Evolutionary conservation across 2,888 invertebrate genomes (phyloP).

Genomic region (Phaonia tiefii): DNA sequence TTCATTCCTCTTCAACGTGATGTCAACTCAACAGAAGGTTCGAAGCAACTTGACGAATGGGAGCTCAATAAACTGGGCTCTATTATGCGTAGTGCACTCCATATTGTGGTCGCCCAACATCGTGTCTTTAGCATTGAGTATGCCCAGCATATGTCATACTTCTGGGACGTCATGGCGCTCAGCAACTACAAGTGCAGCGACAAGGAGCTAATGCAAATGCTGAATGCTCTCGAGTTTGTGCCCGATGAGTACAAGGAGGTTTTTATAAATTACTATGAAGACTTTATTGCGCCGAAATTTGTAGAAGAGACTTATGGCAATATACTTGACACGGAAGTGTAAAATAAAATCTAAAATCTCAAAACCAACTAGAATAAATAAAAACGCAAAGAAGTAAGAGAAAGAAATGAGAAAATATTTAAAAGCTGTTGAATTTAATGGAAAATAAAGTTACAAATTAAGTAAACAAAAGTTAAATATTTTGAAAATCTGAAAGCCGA

Average conservation of each 20-base stretch:
- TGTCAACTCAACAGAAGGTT: constrained; percentile 67
- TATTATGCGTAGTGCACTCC: constrained; percentile 71
- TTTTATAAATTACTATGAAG: constrained; percentile 73
- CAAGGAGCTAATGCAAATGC: constrained; percentile 73
- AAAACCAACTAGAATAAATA: constrained; percentile 16
- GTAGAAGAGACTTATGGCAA: constrained; percentile 72
- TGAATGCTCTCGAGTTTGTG: constrained; percentile 72
- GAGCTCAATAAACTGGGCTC: constrained; percentile 73
- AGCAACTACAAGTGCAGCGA: constrained; percentile 73
- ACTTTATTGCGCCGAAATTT: constrained; percentile 73
- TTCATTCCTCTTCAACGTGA: background rate
- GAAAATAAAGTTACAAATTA: background rate
- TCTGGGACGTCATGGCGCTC: constrained; percentile 73
- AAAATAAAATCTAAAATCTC: constrained; percentile 40
- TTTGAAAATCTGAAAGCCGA: background rate
- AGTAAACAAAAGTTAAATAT: constrained; percentile 22
- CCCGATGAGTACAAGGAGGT: constrained; percentile 73
- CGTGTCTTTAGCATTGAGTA: constrained; percentile 71
- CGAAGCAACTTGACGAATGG: constrained; percentile 72
- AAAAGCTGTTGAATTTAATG: background rate
- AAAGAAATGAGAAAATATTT: background rate
- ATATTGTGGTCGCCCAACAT: constrained; percentile 71
- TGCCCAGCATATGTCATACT: constrained; percentile 72
- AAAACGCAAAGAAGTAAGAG: background rate
- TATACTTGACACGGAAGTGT: constrained; percentile 73